Conservation (phyloP, 2,113 vertebrate species). For the Nyctibius bracteatus region DNA sequence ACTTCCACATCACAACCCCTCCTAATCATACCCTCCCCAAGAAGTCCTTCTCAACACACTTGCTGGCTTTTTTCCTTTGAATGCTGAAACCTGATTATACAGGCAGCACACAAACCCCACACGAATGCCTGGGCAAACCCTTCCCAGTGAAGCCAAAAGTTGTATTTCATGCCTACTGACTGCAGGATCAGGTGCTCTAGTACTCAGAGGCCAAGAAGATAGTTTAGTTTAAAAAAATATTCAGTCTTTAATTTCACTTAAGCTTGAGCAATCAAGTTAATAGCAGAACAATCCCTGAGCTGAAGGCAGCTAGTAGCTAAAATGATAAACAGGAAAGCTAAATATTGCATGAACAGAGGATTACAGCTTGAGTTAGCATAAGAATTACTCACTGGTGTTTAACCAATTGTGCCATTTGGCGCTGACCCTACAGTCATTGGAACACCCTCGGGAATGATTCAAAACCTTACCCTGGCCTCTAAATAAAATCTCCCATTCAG, state of each 20-base stretch:
- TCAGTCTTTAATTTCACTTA: conserved; percentile 14
- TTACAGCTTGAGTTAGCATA: not conserved
- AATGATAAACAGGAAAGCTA: not conserved
- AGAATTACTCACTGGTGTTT: not conserved
- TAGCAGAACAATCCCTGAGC: not conserved
- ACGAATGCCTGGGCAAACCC: accelerated
- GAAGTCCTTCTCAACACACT: not conserved
- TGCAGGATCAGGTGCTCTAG: not conserved
- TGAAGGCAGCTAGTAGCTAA: not conserved
- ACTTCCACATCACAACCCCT: not conserved
- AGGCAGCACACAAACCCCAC: not conserved
- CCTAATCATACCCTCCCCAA: not conserved
- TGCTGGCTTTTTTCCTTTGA: not conserved
- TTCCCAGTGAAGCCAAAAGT: not conserved
- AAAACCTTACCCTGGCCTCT: conserved; percentile 17
- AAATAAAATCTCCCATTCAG: not conserved
- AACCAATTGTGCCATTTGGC: not conserved
- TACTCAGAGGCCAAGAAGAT: not conserved
- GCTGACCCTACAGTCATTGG: not conserved
- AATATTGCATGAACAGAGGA: conserved; percentile 12
- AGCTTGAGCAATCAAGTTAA: not conserved
- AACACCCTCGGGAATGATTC: not conserved
- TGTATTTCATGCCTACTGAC: not conserved
- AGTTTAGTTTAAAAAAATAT: not conserved
- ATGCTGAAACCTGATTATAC: not conserved